phyloP scores from a whole-genome alignment of 2,113 vertebrate species.

The Lepus timidus region DNA sequence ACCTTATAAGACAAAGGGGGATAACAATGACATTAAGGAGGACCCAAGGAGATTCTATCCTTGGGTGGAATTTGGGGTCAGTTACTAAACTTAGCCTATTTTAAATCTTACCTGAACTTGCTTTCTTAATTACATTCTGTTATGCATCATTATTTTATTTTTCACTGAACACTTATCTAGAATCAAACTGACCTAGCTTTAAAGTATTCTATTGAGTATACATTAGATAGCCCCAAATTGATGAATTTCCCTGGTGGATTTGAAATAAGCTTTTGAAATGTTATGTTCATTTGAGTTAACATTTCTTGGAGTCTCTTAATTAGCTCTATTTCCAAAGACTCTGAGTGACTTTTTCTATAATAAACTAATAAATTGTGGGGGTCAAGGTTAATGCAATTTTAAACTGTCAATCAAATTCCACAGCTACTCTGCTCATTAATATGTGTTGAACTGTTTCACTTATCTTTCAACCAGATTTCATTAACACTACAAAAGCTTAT shows the following conservation, averaged over 20 bases:
- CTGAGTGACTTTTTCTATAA: conserved; percentile 44
- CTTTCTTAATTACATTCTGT: not conserved
- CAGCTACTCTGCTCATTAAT: conserved; percentile 54
- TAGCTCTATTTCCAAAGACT: conserved; percentile 58
- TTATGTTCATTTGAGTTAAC: conserved; percentile 32
- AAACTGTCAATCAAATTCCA: conserved; percentile 53
- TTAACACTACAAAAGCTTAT: conserved; percentile 61
- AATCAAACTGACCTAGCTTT: not conserved
- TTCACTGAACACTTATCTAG: not conserved
- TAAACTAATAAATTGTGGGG: conserved; percentile 59
- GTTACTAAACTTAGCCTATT: not conserved
- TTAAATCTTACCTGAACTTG: not conserved
- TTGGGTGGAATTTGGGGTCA: not conserved
- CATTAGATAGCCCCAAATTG: not conserved
- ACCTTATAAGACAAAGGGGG: not conserved
- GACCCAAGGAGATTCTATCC: not conserved
- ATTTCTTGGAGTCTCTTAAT: conserved; percentile 69
- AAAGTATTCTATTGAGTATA: conserved; percentile 2
- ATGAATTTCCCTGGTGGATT: not conserved
- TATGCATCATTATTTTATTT: not conserved
- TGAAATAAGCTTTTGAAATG: conserved; percentile 30
- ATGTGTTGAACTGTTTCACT: conserved; percentile 45
- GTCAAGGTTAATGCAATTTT: conserved; percentile 72
- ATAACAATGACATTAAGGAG: not conserved
- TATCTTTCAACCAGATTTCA: conserved; percentile 60